Base-by-base conservation (phyloP, 2,797 vertebrate species). In the Hylomyscus alleni region DNA sequence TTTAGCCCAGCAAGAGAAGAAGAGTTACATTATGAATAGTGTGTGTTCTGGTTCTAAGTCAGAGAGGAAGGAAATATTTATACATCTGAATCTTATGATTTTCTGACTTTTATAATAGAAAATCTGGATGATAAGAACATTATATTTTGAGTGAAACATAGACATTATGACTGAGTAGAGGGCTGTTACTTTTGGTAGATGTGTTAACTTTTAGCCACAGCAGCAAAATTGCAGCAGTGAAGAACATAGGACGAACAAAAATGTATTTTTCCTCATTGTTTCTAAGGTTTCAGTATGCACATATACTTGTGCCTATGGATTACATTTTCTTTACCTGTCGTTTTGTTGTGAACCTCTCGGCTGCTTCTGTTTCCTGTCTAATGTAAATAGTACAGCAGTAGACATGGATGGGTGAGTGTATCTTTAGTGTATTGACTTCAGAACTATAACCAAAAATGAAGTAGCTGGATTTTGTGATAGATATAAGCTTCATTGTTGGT, bases 1-100 rank as follows among this genome's bases (percentile, higher is more conserved):
- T 83, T 83, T 44, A 62, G 4, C 14, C 44, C 37, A 83, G 81
- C 56, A 62, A 44, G 40, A 82, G 14, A 60, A 56, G 19, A 58
- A 37, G 44, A 62, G 14, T 22, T 62, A n/a, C 62, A 6, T 89
- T 81, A 85, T 96, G 37, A 95, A 77, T 94, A 75, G 1, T 93
- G 73, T 93, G 87, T 86, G 4, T 69, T 96, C 52, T 91, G 8
- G 81, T 93, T 91, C 62, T 77, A 44, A 77, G 17, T 91, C 54
- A 85, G 69, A 65, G 31, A 69, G 62, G 56, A 37, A 93, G 58
- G 91, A 93, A 95, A 83, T 40, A 54, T 86, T 72, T 37, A 72
- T 93, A 3, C 22, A 19, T 89, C 40, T 83, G 67, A 94, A 89
- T 76, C 31, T 91, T 94, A 94, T 77, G 72, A 13, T 77, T 22